phyloP scores from a whole-genome alignment of 2,113 vertebrate genomes.

The Callorhinus ursinus region DNA sequence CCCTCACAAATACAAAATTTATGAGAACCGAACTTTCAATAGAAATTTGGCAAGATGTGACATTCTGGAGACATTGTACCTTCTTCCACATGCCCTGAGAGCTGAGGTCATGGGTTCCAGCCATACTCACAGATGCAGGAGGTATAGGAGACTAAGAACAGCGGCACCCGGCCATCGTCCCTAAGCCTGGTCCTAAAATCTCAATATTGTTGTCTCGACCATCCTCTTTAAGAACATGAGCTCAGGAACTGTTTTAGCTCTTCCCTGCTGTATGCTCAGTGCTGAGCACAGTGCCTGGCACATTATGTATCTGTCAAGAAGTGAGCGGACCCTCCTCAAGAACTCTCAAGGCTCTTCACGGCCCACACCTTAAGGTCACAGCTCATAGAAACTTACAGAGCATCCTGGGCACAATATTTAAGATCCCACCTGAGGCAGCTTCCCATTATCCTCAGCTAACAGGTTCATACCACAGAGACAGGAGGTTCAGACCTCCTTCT shows the following conservation, averaged over 20 bases:
- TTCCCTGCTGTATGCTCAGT: neutral
- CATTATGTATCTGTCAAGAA: neutral
- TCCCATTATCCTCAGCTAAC: neutral
- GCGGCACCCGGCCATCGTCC: neutral
- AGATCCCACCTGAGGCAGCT: no score
- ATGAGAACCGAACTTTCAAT: conserved; percentile 33
- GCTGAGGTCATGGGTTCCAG: neutral
- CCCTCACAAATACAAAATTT: neutral
- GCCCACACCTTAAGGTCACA: neutral
- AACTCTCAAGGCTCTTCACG: neutral
- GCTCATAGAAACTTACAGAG: neutral
- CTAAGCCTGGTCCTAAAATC: neutral
- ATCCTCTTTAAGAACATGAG: neutral
- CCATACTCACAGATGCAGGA: neutral
- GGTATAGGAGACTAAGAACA: neutral
- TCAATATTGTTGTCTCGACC: rapidly evolving
- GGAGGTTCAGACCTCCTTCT: neutral
- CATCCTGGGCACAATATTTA: no score
- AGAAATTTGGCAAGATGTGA: conserved; percentile 52
- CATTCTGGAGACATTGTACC: conserved; percentile 48
- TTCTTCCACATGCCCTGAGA: conserved; percentile 49
- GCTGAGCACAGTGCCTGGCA: neutral
- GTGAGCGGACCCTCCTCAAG: neutral
- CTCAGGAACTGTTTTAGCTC: neutral
- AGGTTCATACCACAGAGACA: neutral